Percentiles rank a stretch among this genome's conserved stretches.
Conservation (phyloP, 2,113 vertebrate genomes). For the Hippolais icterina region DNA sequence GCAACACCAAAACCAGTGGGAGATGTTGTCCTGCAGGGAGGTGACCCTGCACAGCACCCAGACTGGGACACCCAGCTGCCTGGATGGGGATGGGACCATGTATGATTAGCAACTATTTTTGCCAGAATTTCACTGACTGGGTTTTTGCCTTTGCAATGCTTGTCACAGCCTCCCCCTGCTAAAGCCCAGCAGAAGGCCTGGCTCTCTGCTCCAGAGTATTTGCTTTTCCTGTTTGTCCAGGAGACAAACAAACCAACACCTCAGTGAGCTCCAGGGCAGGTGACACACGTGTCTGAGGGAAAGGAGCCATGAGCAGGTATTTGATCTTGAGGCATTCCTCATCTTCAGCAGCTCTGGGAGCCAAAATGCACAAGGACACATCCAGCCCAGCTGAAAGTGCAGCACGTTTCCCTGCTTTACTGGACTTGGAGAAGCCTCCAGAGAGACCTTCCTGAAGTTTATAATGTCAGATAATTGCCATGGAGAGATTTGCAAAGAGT, state of each 20-base stretch:
- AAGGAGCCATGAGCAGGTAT: rapidly evolving
- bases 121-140: background rate
- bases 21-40: background rate
- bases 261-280: background rate
- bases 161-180: background rate
- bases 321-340: background rate
- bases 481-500: background rate
- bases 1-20: background rate
- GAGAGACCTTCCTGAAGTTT: background rate
- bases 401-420: background rate
- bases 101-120: background rate
- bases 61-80: background rate
- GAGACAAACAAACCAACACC: background rate
- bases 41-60: background rate
- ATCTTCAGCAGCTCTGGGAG: background rate
- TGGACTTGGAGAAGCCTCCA: background rate
- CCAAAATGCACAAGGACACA: background rate
- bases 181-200: background rate
- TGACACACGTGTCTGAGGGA: rapidly evolving
- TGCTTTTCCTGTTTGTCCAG: background rate
- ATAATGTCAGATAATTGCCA: background rate
- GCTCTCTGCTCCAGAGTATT: background rate
- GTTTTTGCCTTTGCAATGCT: background rate
- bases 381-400: background rate
- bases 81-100: rapidly evolving